Percentiles rank a stretch among this genome's conserved stretches.
Evolutionary conservation across 2,888 invertebrate species (phyloP).

Genomic region (Polyommatus icarus): DNA sequence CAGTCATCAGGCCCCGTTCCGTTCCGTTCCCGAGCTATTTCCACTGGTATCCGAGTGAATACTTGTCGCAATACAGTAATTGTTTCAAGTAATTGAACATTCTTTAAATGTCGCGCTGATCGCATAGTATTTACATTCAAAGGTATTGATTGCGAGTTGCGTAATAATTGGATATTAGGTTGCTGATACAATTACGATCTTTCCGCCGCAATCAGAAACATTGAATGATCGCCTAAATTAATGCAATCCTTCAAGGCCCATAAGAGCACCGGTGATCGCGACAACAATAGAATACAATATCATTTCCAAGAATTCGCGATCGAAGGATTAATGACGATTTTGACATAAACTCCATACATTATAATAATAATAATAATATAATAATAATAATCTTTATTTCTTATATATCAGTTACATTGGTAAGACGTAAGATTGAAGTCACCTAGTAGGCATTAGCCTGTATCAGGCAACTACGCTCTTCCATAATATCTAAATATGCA

Average conservation of each 20-base stretch:
- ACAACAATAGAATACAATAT: too few relatives aligned
- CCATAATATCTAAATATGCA: too few relatives aligned
- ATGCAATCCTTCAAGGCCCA: too few relatives aligned
- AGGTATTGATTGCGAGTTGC: background rate
- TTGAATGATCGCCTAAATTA: too few relatives aligned
- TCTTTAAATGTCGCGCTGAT: background rate
- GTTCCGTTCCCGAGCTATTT: slow-evolving; percentile 4
- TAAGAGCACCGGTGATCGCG: too few relatives aligned
- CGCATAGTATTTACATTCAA: background rate
- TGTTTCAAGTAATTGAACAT: slow-evolving; percentile 25
- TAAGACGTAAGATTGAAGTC: too few relatives aligned
- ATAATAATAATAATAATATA: too few relatives aligned
- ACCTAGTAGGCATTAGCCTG: too few relatives aligned
- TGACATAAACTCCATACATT: background rate
- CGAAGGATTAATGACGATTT: background rate
- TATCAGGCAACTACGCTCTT: too few relatives aligned
- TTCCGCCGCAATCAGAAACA: background rate
- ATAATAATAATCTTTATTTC: too few relatives aligned
- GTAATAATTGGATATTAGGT: background rate
- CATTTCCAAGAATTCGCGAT: too few relatives aligned
- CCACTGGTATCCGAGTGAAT: background rate
- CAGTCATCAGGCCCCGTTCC: slow-evolving; percentile 1
- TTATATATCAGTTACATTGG: too few relatives aligned
- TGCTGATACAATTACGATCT: background rate
- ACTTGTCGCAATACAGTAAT: slow-evolving; percentile 10